Evolutionary conservation across 2,888 invertebrate genomes (phyloP).

Genomic region (Cryptops parisi): DNA sequence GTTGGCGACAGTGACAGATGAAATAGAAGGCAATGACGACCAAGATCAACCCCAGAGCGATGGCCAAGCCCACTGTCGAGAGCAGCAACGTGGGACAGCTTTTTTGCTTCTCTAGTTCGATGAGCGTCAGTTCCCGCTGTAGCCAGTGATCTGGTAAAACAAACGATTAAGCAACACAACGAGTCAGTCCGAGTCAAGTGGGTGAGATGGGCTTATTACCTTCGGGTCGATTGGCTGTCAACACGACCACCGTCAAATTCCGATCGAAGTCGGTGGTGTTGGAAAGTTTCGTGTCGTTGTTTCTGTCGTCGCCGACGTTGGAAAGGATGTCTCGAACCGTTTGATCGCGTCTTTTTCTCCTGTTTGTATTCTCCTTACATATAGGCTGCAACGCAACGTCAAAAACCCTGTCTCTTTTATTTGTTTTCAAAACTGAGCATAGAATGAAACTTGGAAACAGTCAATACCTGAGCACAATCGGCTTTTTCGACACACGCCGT

Average conservation of each 20-base stretch:
- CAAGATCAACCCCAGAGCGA: not conserved
- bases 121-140: slow-evolving; percentile 5
- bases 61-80: slow-evolving; percentile 1
- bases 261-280: slow-evolving; percentile 12
- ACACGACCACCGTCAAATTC: slow-evolving; percentile 10
- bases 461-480: slow-evolving; percentile 27
- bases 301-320: not conserved
- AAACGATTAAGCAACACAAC: no score
- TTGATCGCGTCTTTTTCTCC: no score
- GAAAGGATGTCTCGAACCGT: no score
- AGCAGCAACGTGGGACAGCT: slow-evolving; percentile 4
- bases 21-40: not conserved
- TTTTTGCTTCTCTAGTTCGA: slow-evolving; percentile 3
- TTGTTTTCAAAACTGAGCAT: not conserved
- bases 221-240: slow-evolving; percentile 7
- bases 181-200: no score
- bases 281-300: not conserved
- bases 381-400: no score
- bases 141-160: slow-evolving; percentile 2
- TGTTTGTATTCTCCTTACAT: no score
- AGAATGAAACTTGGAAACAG: no score
- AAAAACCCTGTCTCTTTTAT: not conserved
- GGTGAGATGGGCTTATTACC: no score
- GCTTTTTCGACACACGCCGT: slow-evolving; percentile 25
- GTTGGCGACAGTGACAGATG: not conserved